These are phyloP conservation scores for Orycteropus afer DNA, from an alignment of 2,113 vertebrate species.

Conservation along the genomic window DNA sequence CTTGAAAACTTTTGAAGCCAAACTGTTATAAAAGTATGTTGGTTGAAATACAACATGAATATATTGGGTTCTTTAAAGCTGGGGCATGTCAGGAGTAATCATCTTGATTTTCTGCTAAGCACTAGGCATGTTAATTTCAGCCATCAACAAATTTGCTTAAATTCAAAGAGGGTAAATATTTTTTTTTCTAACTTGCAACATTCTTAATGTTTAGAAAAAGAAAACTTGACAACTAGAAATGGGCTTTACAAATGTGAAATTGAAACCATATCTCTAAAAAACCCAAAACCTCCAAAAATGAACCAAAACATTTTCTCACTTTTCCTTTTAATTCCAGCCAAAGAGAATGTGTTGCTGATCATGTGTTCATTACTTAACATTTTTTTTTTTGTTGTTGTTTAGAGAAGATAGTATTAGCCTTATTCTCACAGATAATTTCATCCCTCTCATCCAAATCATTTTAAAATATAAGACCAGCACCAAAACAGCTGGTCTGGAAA, in stretches of 20 bases:
- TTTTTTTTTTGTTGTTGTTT: neutral
- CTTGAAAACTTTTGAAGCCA: slow-evolving; percentile 60
- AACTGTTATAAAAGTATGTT: slow-evolving; percentile 62
- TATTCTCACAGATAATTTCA: slow-evolving; percentile 3
- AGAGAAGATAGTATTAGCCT: neutral
- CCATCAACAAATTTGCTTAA: slow-evolving; percentile 80
- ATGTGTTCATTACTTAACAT: neutral
- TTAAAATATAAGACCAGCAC: neutral
- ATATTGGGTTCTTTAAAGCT: slow-evolving; percentile 44
- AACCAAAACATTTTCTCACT: neutral
- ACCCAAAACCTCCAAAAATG: neutral
- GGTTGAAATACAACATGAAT: slow-evolving; percentile 62
- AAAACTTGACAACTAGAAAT: slow-evolving; percentile 64
- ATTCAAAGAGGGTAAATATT: slow-evolving; percentile 73
- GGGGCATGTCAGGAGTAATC: slow-evolving; percentile 63
- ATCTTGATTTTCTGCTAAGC: slow-evolving; percentile 74
- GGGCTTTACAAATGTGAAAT: slow-evolving; percentile 32
- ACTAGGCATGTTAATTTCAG: slow-evolving; percentile 77
- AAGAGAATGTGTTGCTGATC: neutral
- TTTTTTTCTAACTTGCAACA: slow-evolving; percentile 56
- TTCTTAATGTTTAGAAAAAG: slow-evolving; percentile 74
- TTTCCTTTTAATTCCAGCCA: slow-evolving; percentile 9
- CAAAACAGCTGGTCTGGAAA: slow-evolving; percentile 60
- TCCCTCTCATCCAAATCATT: neutral
- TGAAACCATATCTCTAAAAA: neutral